Base-by-base conservation (phyloP, 2,888 invertebrate genomes). In the Cremastobaeus sp. region DNA sequence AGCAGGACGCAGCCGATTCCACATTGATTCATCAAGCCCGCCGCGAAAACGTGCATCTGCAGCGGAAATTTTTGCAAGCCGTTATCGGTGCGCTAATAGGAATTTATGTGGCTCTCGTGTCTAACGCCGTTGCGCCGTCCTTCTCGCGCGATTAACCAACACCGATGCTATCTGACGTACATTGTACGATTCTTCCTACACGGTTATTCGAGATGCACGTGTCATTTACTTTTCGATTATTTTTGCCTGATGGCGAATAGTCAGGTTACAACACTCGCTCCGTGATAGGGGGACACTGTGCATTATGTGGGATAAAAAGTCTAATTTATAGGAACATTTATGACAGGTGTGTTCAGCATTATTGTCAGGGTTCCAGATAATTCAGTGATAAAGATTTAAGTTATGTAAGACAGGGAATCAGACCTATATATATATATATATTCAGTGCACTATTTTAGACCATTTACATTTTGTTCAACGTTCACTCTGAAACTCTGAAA, bases 101-200 rank as follows among this genome's bases (percentile, higher is more conserved):
- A 81, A 81, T 79, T 81, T 81, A 81, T 79, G 79, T 45, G 73
- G 59, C 72, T 74, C 60, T 75, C 74, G 73, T 62, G 76, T 65
- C 77, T 77, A 74, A 73, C 73, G 55, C 64, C 78, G 74, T 69
- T 75, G 74, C 77, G 76, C 76, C 80, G 77, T 81, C 77, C 57
- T 62, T 70, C 57, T 45, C 32, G 25, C 54, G 54, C 57, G 57
- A 57, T 68, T 73, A 73, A 64, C 57, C 50, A 54, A 72, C 60
- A 28, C 37, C 41, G 64, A 68, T 62, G 35, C 25, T 68, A 66
- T 73, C 66, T 35, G 47, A 48, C 20, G 54, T 47, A 47, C 72
- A 66, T 68, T 57, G 66, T 62, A 62, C 48, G 54, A 32, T 18
- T 45, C 47, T 70, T 70, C 50, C 69, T 54, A 30, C 60, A 48